Evolutionary conservation across 2,888 invertebrate species (phyloP).

Genomic region (Antheraea assamensis): DNA sequence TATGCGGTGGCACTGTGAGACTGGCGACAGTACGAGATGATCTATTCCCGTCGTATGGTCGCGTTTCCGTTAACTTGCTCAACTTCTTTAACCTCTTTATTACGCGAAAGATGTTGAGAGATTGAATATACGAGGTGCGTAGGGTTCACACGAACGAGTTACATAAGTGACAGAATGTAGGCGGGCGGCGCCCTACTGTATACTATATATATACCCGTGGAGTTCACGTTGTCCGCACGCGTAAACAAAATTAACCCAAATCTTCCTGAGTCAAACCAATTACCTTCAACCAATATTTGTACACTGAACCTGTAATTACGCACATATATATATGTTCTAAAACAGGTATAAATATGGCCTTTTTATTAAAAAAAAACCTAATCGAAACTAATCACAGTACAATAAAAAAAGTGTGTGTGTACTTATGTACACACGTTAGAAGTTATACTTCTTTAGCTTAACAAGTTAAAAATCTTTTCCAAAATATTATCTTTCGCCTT

Average conservation of each 20-base stretch:
- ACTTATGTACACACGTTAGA: too few species aligned
- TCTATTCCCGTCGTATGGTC: constrained; percentile 81
- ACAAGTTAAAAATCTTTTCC: too few species aligned
- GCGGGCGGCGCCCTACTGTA: constrained; percentile 62
- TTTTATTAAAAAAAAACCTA: too few species aligned
- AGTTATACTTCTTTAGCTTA: too few species aligned
- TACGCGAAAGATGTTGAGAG: constrained; percentile 44
- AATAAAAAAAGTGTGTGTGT: too few species aligned
- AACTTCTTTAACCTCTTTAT: constrained; percentile 74
- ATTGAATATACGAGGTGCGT: constrained; percentile 41
- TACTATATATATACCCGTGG: constrained; percentile 34
- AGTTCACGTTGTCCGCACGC: constrained; percentile 39
- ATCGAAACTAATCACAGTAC: too few species aligned
- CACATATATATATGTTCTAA: background rate
- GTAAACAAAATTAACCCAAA: constrained; percentile 42
- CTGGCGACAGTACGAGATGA: constrained; percentile 70
- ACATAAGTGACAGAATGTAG: constrained; percentile 57
- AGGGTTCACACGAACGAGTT: constrained; percentile 44
- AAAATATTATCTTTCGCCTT: too few species aligned
- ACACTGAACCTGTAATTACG: background rate
- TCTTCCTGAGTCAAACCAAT: constrained; percentile 7
- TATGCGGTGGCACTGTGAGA: constrained; percentile 73
- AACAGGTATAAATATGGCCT: too few species aligned
- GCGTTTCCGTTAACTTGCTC: constrained; percentile 74
- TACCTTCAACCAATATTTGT: constrained; percentile 10